Conservation (phyloP, 2,797 vertebrate genomes). For the Eutrigla gurnardus region DNA sequence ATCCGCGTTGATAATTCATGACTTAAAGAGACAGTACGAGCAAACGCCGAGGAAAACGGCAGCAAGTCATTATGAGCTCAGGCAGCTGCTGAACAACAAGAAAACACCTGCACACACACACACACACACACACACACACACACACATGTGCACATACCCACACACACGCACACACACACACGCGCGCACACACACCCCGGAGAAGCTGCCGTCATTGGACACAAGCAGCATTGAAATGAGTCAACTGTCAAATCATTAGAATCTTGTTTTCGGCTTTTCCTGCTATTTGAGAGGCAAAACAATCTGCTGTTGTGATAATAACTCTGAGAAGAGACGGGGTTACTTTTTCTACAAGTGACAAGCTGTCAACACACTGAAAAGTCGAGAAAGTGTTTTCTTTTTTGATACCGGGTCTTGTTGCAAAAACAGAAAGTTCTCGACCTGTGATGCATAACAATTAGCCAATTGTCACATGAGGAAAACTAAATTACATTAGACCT, state of each 20-base stretch:
- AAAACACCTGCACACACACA: slow-evolving; percentile 24
- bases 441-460: not conserved
- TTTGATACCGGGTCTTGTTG: not conserved
- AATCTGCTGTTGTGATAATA: slow-evolving; percentile 56
- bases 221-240: slow-evolving; percentile 57
- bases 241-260: slow-evolving; percentile 67
- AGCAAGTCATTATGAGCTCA: not conserved
- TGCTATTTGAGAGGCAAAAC: slow-evolving; percentile 53
- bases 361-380: slow-evolving; percentile 46
- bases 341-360: slow-evolving; percentile 23
- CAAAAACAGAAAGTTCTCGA: not conserved
- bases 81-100: slow-evolving; percentile 42
- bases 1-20: slow-evolving; percentile 17
- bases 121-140: too few species aligned
- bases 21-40: slow-evolving; percentile 12
- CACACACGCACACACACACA: too few species aligned
- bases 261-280: slow-evolving; percentile 41
- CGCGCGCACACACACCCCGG: slow-evolving; percentile 11
- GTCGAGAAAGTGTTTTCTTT: not conserved
- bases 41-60: slow-evolving; percentile 6
- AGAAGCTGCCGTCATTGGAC: slow-evolving; percentile 17
- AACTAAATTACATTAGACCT: too few species aligned
- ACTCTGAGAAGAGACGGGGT: slow-evolving; percentile 16
- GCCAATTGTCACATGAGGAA: too few species aligned
- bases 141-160: too few species aligned